Conservation (phyloP, 2,797 vertebrate species). For the Halcyon chelicuti region DNA sequence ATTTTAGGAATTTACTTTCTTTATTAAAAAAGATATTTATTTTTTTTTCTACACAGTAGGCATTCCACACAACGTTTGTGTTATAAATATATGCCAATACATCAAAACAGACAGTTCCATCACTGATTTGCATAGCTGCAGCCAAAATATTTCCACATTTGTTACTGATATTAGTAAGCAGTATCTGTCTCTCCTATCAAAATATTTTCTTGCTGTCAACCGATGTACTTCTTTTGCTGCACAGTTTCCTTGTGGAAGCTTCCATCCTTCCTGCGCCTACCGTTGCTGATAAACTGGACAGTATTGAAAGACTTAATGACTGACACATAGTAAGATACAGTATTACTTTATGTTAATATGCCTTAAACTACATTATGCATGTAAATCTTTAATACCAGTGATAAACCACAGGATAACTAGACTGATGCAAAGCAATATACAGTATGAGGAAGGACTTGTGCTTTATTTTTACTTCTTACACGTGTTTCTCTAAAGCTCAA, state of each 20-base stretch:
- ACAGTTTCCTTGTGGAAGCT: not conserved
- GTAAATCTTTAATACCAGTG: slow-evolving; percentile 14
- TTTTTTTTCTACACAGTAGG: not conserved
- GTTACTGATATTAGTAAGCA: slow-evolving; percentile 17
- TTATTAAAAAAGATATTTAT: not conserved
- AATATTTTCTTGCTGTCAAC: not conserved
- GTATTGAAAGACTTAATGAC: not conserved
- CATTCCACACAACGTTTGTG: not conserved
- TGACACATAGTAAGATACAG: not conserved
- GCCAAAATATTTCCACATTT: slow-evolving; percentile 32
- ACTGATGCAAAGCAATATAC: slow-evolving; percentile 14
- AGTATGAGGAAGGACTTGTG: slow-evolving; percentile 51
- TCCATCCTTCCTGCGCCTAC: not conserved
- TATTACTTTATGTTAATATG: not conserved
- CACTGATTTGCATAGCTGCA: slow-evolving; percentile 33
- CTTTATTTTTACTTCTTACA: slow-evolving; percentile 74
- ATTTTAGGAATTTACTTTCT: not conserved
- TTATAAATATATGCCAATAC: not conserved
- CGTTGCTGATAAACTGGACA: not conserved
- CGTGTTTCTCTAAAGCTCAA: slow-evolving; percentile 74
- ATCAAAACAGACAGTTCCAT: slow-evolving; percentile 7
- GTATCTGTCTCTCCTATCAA: slow-evolving; percentile 29
- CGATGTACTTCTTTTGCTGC: not conserved
- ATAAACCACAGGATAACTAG: slow-evolving; percentile 2
- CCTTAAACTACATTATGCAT: not conserved